These are phyloP conservation scores for Cheilosia vulpina DNA, from an alignment of 2,888 invertebrate species.

Conservation along the genomic window DNA sequence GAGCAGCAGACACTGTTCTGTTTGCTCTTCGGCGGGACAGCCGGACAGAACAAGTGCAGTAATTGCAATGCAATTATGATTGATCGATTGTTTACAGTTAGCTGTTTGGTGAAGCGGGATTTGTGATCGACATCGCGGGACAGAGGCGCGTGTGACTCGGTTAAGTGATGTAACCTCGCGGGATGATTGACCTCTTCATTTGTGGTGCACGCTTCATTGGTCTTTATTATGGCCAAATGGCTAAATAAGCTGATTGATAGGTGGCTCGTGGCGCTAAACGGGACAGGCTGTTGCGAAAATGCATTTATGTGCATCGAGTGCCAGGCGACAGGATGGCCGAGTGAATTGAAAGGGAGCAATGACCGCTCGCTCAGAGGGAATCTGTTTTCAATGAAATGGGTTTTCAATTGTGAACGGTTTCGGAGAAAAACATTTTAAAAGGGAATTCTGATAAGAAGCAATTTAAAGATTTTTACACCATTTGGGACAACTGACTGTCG, in stretches of 20 bases:
- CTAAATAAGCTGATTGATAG: slow-evolving; percentile 56
- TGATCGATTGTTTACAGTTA: slow-evolving; percentile 71
- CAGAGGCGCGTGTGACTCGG: slow-evolving; percentile 14
- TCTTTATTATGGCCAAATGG: slow-evolving; percentile 56
- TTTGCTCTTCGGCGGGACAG: slow-evolving; percentile 11
- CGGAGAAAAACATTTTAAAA: too few species aligned
- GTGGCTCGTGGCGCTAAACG: slow-evolving; percentile 40
- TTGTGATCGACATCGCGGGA: slow-evolving; percentile 33
- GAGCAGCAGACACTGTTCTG: slow-evolving; percentile 3
- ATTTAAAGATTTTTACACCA: too few species aligned
- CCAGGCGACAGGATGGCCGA: too few species aligned
- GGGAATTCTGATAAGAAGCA: too few species aligned
- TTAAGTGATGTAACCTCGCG: slow-evolving; percentile 55
- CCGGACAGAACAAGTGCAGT: slow-evolving; percentile 55
- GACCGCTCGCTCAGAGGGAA: too few species aligned
- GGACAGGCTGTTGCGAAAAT: slow-evolving; percentile 31
- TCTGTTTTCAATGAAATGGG: too few species aligned
- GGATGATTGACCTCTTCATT: slow-evolving; percentile 73
- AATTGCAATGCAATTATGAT: slow-evolving; percentile 70
- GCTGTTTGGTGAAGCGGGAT: slow-evolving; percentile 65
- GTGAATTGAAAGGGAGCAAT: too few species aligned
- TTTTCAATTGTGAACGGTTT: too few species aligned
- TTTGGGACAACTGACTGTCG: background rate
- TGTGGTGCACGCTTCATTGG: slow-evolving; percentile 62
- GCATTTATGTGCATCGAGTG: background rate